phyloP scores from a whole-genome alignment of 2,888 invertebrate species.

The Saturnia japonica region DNA sequence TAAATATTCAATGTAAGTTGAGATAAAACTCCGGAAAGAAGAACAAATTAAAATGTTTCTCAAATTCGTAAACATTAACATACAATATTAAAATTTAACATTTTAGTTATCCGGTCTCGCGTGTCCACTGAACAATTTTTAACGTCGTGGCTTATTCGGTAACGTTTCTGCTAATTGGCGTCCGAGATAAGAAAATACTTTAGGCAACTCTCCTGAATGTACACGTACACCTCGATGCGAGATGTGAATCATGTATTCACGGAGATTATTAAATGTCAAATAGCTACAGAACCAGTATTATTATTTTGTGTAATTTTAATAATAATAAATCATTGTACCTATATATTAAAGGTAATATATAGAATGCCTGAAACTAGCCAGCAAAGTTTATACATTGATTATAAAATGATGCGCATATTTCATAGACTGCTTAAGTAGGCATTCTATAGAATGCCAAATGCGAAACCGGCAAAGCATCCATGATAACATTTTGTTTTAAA shows the following conservation, averaged over 20 bases:
- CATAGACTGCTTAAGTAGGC: too few relatives aligned
- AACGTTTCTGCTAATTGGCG: slow-evolving; percentile 49
- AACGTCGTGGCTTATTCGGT: not conserved
- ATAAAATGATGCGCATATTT: too few relatives aligned
- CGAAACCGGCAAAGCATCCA: too few relatives aligned
- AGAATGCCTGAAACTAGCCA: too few relatives aligned
- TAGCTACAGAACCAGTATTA: not conserved
- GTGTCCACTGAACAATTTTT: slow-evolving; percentile 3
- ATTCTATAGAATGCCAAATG: too few relatives aligned
- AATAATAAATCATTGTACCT: too few relatives aligned
- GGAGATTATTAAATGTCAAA: not conserved
- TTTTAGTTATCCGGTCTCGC: slow-evolving; percentile 5
- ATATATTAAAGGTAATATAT: too few relatives aligned
- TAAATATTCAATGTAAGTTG: not conserved
- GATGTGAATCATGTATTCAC: not conserved
- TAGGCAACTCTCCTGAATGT: slow-evolving; percentile 36
- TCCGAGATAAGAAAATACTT: slow-evolving; percentile 39
- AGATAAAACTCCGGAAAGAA: not conserved
- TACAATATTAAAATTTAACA: not conserved
- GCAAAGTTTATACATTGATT: too few relatives aligned
- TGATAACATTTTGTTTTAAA: too few relatives aligned
- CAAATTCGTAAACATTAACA: not conserved
- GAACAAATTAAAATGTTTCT: not conserved
- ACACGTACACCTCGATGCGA: not conserved
- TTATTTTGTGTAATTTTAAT: too few relatives aligned